phyloP scores from a whole-genome alignment of 1,140 invertebrate species.

The Drosophila yakuba region DNA sequence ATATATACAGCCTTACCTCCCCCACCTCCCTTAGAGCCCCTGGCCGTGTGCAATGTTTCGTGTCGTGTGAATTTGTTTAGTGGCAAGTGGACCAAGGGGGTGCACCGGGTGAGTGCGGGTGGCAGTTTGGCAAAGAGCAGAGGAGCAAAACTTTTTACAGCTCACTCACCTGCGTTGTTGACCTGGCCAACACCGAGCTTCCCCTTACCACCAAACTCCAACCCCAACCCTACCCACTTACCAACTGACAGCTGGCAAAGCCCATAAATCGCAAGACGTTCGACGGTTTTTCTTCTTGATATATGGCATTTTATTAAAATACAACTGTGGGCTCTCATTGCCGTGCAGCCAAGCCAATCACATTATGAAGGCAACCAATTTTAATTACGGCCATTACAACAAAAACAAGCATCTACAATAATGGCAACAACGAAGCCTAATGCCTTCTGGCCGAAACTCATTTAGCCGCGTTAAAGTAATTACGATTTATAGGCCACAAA shows the following conservation, averaged over 20 bases:
- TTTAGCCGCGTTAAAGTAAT: conserved; percentile 81
- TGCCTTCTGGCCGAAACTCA: conserved; percentile 75
- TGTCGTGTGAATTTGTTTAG: conserved; percentile 79
- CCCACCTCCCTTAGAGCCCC: conserved; percentile 5
- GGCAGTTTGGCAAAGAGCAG: conserved; percentile 28
- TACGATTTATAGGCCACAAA: conserved; percentile 82
- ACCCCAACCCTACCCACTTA: not conserved
- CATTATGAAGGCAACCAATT: conserved; percentile 80
- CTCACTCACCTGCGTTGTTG: conserved; percentile 8
- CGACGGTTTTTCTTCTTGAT: conserved; percentile 64
- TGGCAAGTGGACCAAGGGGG: conserved; percentile 39
- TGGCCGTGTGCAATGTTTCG: conserved; percentile 44
- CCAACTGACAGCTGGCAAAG: conserved; percentile 14
- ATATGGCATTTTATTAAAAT: conserved; percentile 66
- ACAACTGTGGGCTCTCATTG: conserved; percentile 16
- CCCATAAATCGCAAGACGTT: conserved; percentile 55
- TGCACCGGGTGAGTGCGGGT: not conserved
- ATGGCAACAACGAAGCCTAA: conserved; percentile 55
- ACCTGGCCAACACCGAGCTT: conserved; percentile 4
- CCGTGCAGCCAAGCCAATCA: conserved; percentile 63
- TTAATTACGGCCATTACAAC: conserved; percentile 78
- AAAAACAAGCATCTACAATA: conserved; percentile 46
- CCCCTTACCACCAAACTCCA: too few species aligned
- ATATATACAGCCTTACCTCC: too few species aligned
- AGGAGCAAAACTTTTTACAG: conserved; percentile 51